These are phyloP conservation scores for Cosmia pyralina DNA, from an alignment of 2,888 invertebrate genomes.

Conservation along the genomic window DNA sequence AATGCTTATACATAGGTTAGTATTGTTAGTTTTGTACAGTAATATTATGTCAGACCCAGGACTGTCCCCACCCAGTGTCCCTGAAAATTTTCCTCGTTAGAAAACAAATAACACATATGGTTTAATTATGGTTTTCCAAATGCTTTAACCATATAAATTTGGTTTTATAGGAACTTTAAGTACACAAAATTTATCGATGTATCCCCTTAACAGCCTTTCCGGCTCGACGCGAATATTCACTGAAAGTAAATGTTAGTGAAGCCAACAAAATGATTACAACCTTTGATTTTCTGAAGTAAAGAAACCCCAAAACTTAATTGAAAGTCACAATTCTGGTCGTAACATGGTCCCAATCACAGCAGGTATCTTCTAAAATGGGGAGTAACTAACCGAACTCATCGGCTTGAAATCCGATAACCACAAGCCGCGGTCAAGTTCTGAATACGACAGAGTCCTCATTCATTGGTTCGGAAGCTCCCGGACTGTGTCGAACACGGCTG, in stretches of 20 bases:
- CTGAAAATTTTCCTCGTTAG: too few species aligned
- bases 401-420: constrained; percentile 60
- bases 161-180: too few species aligned
- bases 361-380: constrained; percentile 34
- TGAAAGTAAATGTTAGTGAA: background rate
- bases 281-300: background rate
- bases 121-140: too few species aligned
- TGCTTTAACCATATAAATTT: too few species aligned
- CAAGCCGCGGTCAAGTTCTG: constrained; percentile 53
- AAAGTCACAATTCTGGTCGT: constrained; percentile 7
- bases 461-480: constrained; percentile 43
- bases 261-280: background rate
- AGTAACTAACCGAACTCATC: constrained; percentile 45
- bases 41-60: too few species aligned
- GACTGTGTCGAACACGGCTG: constrained; percentile 26
- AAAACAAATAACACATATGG: too few species aligned
- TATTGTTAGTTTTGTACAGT: too few species aligned
- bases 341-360: constrained; percentile 2
- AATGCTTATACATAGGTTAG: too few species aligned
- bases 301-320: constrained; percentile 23
- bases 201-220: background rate
- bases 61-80: too few species aligned
- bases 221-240: background rate
- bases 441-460: constrained; percentile 49
- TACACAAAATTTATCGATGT: too few species aligned